Percentiles rank a stretch among this genome's conserved stretches.
phyloP scores from a whole-genome alignment of 2,888 invertebrate species.

The Tipula unca region DNA sequence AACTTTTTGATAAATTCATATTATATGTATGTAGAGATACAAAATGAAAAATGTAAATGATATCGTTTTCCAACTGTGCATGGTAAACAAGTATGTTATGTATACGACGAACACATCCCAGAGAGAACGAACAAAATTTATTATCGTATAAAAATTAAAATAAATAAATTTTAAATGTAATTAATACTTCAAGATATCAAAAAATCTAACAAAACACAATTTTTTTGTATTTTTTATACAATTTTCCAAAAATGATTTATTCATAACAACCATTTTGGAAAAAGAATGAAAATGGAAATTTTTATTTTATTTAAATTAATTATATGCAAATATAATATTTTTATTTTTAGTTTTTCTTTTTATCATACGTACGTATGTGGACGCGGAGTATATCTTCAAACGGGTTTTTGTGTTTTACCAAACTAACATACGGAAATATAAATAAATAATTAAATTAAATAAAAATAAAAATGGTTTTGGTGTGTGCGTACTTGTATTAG shows the following conservation, averaged over 20 bases:
- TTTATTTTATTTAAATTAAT: not conserved
- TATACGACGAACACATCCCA: not conserved
- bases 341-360: not conserved
- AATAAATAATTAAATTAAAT: not conserved
- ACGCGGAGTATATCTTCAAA: not conserved
- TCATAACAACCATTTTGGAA: not conserved
- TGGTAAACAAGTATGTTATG: not conserved
- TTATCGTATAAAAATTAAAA: not conserved
- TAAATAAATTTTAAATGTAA: conserved; percentile 8
- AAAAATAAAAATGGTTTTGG: not conserved
- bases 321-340: not conserved
- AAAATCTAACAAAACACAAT: not conserved
- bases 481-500: not conserved
- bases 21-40: not conserved
- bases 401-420: not conserved
- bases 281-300: not conserved
- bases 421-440: conserved; percentile 14
- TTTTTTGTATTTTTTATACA: not conserved
- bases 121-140: not conserved
- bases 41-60: not conserved
- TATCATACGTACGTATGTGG: not conserved
- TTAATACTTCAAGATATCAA: not conserved
- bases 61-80: not conserved
- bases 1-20: not conserved
- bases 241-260: not conserved